phyloP scores from a whole-genome alignment of 2,797 vertebrate species.

The Lindbergichthys nudifrons region DNA sequence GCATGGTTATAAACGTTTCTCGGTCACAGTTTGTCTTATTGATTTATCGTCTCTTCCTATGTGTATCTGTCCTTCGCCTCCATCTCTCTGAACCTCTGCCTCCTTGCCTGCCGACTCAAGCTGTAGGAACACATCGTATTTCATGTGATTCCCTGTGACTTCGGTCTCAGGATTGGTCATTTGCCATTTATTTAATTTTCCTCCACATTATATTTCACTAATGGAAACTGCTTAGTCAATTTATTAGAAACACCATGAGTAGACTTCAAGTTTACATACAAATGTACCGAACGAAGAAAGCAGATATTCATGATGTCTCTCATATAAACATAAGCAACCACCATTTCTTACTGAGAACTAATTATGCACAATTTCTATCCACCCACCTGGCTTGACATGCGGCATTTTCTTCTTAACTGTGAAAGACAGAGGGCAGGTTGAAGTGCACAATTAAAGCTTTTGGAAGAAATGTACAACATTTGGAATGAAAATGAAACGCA shows the following conservation, averaged over 20 bases:
- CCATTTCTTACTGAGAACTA: constrained; percentile 25
- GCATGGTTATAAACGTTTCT: constrained; percentile 14
- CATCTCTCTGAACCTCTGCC: constrained; percentile 4
- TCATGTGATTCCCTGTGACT: constrained; percentile 23
- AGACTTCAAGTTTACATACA: neutral
- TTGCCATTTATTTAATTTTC: constrained; percentile 9
- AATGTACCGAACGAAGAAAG: neutral
- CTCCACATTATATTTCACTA: constrained; percentile 12
- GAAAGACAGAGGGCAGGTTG: constrained; percentile 50
- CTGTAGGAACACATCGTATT: constrained; percentile 28
- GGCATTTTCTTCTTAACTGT: constrained; percentile 58
- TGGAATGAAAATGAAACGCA: constrained; percentile 57
- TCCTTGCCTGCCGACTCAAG: constrained; percentile 10
- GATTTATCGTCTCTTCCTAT: constrained; percentile 23
- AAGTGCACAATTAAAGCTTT: constrained; percentile 66
- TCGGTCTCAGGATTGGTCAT: constrained; percentile 4
- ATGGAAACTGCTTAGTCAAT: constrained; percentile 27
- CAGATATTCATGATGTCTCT: constrained; percentile 8
- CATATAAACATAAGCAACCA: no score
- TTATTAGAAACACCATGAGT: constrained; percentile 21
- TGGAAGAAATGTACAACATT: constrained; percentile 49
- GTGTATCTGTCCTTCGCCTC: constrained; percentile 10
- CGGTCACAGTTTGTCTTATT: constrained; percentile 29
- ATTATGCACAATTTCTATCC: constrained; percentile 49
- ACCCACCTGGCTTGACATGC: constrained; percentile 53